Evolutionary conservation across 2,113 vertebrate species (phyloP), one percentile per base, ranked within the genome.

Genomic region (Marmota flaviventris): DNA sequence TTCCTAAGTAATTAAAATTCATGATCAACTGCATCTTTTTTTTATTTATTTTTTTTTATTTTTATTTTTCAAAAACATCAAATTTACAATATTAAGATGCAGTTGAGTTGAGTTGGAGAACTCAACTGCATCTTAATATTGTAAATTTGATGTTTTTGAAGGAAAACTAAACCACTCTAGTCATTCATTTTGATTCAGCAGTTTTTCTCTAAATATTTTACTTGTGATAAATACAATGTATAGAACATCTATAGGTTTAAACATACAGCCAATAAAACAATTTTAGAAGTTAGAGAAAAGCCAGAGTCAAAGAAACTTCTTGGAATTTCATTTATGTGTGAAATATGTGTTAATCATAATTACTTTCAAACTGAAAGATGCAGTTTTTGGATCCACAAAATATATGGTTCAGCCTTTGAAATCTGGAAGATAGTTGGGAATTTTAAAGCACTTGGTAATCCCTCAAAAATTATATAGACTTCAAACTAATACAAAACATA

Each of bases 171-270:
- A 42, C 11, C 48, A 0, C 18, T 65, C 0, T 32, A 72, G 8
- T 90, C 37, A 63, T 95, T 91, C 16, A 89, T 61, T 73, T 87
- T 90, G 67, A 61, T 87, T 93, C 22, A 79, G 27, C 8, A 27
- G 84, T 37, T 75, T 56, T 92, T 84, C 51, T 82, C 8, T 83
- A 22, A 67, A 53, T 5, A 45, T 85, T 42, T 75, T 79, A n/a
- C 29, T 42, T 83, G 37, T 24, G n/a, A 61, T 88, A 51, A 34
- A 89, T 73, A 2, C 92, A 61, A 69, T 85, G 85, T 51, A 51
- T 27, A 58, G 7, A 8, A 42, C 78, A 89, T 39, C 10, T 95
- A n/a, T 69, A 45, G 4, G n/a, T 81, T 20, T 76, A 82, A 95
- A 63, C 1, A 51, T 42, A 37, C 29, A 95, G 79, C 56, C 29